Evolutionary conservation across 2,888 invertebrate genomes (phyloP), one percentile per base, ranked within the genome.

Genomic region (Ormyrus nitidulus): DNA sequence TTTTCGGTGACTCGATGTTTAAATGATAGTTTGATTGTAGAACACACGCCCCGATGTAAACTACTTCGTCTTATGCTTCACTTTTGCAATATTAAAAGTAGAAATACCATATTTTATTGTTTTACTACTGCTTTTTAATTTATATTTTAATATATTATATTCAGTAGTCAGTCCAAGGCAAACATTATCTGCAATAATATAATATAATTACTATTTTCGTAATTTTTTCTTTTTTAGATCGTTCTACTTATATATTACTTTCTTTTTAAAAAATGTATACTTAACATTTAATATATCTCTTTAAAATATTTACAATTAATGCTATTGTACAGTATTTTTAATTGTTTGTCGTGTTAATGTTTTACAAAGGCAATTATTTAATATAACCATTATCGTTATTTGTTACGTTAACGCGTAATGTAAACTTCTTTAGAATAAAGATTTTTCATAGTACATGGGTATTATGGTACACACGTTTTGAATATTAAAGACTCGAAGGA

Each of bases 161-260:
- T 86, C 85, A 85, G 83, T 90, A 90, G 87, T 90, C 90, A 90
- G 90, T 90, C 89, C 89, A 90, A 90, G 90, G 90, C 90, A 90
- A 90, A 90, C 89, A 88, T 89, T 89, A 89, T 90, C 87, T 87
- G 88, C 87, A 86, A 86, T 87, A 86, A 86, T 84, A 88, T 87
- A 87, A 89, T 88, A 87, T 87, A 88, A 85, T 87, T 88, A 90
- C 87, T 86, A 88, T 88, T 87, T 86, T 79, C 79, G 61, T 77
- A 82, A 68, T 76, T 82, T 77, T 85, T 85, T 85, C 83, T 85
- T 83, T 83, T 85, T 86, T 86, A 84, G 82, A 86, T 85, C 83
- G 83, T 86, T 87, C 87, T 88, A 89, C 86, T 87, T 90, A 90
- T 90, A 90, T 89, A 90, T 90, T 90, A 90, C 89, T 90, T 90